These are phyloP conservation scores for Pararge aegeria DNA, from an alignment of 1,140 invertebrate genomes.

Conservation along the genomic window DNA sequence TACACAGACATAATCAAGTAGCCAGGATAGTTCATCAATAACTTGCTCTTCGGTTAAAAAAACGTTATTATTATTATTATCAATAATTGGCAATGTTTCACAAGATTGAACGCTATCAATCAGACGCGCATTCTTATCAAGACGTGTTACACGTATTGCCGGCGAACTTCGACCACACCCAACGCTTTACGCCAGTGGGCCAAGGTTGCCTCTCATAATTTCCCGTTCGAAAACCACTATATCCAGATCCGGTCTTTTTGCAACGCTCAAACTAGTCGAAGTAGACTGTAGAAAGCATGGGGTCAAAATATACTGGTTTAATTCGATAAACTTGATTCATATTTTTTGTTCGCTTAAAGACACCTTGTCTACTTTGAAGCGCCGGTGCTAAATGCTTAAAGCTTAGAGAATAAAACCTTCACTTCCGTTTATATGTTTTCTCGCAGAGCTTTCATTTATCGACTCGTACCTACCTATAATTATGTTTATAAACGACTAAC, in stretches of 20 bases:
- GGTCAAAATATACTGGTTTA: constrained; percentile 1
- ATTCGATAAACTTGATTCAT: constrained; percentile 18
- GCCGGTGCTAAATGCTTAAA: background rate
- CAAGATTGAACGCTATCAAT: constrained; percentile 21
- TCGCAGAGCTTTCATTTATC: no score
- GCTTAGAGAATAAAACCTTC: background rate
- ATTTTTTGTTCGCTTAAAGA: constrained; percentile 24
- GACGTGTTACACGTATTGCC: constrained; percentile 24
- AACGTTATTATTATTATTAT: background rate
- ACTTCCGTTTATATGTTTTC: no score
- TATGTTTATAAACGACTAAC: no score
- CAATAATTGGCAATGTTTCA: constrained; percentile 24
- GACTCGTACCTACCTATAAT: no score
- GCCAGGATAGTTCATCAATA: no score
- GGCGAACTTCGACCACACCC: constrained; percentile 34
- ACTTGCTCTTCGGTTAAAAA: background rate
- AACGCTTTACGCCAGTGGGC: constrained; percentile 43
- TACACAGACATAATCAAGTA: no score
- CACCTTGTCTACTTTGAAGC: constrained; percentile 21
- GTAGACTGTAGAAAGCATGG: constrained; percentile 15
- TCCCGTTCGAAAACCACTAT: constrained; percentile 25
- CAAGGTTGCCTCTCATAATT: constrained; percentile 58
- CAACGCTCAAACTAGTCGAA: constrained; percentile 6
- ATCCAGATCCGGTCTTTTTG: constrained; percentile 20
- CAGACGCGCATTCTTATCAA: constrained; percentile 22